Conservation (phyloP, 2,797 vertebrate genomes). For the Mergus octosetaceus region DNA sequence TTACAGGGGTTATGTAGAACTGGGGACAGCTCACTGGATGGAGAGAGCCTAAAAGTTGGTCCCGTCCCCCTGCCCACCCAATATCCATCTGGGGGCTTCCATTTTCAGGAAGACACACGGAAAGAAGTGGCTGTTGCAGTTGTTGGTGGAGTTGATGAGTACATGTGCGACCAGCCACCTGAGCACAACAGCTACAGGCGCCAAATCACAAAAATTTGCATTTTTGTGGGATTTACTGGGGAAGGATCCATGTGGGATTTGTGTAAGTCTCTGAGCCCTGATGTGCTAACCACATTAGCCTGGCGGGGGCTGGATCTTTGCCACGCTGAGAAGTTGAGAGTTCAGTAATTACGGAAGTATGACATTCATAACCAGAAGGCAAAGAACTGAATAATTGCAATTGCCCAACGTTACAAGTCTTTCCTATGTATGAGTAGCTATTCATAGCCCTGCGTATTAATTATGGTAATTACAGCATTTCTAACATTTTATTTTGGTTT, state of each 20-base stretch:
- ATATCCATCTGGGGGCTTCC: background rate
- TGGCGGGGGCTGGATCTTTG: background rate
- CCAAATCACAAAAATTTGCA: background rate
- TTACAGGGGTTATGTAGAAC: fast-evolving
- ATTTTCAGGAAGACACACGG: fast-evolving
- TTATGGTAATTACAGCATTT: background rate
- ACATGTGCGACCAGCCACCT: fast-evolving
- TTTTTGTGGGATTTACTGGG: background rate
- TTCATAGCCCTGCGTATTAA: background rate
- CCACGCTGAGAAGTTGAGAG: background rate
- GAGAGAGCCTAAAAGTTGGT: background rate
- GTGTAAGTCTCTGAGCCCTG: fast-evolving
- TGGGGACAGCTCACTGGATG: background rate
- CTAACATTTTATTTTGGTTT: conserved; percentile 15
- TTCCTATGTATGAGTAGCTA: background rate
- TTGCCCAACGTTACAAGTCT: background rate
- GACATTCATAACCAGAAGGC: background rate
- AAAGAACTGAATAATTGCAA: conserved; percentile 8
- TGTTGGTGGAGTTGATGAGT: background rate
- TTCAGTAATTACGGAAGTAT: background rate
- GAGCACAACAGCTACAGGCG: background rate
- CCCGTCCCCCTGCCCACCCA: background rate
- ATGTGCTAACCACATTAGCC: background rate
- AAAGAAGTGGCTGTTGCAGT: fast-evolving
- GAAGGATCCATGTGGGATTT: background rate